phyloP scores from a whole-genome alignment of 2,113 vertebrate species.

The Nibea albiflora region DNA sequence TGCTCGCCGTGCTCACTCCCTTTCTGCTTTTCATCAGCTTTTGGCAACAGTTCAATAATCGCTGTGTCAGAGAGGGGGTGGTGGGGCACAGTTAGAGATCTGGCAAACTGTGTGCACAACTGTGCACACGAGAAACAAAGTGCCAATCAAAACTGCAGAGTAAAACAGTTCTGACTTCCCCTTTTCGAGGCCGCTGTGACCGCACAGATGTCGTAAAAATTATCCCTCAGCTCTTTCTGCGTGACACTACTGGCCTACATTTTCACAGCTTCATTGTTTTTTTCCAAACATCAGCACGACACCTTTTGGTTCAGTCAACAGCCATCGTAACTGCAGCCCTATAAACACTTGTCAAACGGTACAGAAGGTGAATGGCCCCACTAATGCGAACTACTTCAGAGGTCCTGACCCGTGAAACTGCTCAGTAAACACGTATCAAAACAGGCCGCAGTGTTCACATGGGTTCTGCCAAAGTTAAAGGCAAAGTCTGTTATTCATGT shows the following conservation, averaged over 20 bases:
- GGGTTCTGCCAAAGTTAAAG: neutral
- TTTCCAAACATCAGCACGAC: slow-evolving; percentile 44
- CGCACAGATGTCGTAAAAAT: slow-evolving; percentile 4
- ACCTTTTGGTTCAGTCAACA: slow-evolving; percentile 37
- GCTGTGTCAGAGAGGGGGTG: slow-evolving; percentile 10
- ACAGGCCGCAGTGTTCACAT: slow-evolving; percentile 9
- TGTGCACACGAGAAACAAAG: slow-evolving; percentile 21
- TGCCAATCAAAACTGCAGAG: slow-evolving; percentile 49
- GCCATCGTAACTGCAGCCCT: slow-evolving; percentile 2
- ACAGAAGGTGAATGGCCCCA: slow-evolving; percentile 8
- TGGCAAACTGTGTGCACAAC: slow-evolving; percentile 8
- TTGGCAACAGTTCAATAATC: slow-evolving; percentile 50
- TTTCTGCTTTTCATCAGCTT: slow-evolving; percentile 66
- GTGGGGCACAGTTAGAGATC: neutral
- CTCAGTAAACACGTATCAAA: slow-evolving; percentile 28
- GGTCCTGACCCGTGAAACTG: slow-evolving; percentile 21
- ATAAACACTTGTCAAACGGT: slow-evolving; percentile 30
- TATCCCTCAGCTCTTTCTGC: slow-evolving; percentile 21
- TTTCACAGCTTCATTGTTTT: slow-evolving; percentile 52
- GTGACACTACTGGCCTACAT: slow-evolving; percentile 39
- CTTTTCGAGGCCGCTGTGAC: neutral
- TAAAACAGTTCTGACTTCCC: slow-evolving; percentile 45
- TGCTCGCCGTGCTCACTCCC: slow-evolving; percentile 46
- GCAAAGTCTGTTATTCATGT: neutral
- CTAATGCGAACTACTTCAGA: slow-evolving; percentile 10